Conservation (phyloP, 2,888 invertebrate genomes). For the Callyntrura guangdongensis region DNA sequence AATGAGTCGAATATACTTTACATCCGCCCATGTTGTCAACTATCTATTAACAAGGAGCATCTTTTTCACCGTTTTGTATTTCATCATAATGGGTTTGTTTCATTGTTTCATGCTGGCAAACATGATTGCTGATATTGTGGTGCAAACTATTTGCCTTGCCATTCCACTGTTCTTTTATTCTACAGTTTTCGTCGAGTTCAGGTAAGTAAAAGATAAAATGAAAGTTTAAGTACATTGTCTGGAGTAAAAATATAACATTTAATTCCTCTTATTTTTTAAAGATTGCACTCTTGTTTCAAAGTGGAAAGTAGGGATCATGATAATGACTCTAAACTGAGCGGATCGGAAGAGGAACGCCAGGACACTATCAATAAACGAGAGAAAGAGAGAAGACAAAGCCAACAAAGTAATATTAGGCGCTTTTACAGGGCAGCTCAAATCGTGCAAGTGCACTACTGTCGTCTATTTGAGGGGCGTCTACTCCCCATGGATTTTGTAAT, state of each 20-base stretch:
- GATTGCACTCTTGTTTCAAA: not conserved
- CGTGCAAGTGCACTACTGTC: not conserved
- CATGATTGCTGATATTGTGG: constrained; percentile 1
- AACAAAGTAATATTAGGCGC: not conserved
- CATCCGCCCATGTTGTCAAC: not conserved
- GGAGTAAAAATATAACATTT: not conserved
- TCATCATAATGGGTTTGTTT: not conserved
- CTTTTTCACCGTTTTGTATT: not conserved
- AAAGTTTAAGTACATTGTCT: constrained; percentile 10
- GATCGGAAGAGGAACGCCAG: no score
- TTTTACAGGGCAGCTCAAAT: constrained; percentile 14
- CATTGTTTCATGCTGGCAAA: constrained; percentile 1
- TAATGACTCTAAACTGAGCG: not conserved
- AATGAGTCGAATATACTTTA: not conserved
- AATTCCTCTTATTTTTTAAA: not conserved
- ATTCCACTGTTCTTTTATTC: not conserved
- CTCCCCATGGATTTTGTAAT: constrained; percentile 1
- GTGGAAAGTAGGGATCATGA: not conserved
- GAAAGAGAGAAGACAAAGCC: not conserved
- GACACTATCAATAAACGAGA: no score
- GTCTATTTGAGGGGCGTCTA: not conserved
- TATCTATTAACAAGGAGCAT: not conserved
- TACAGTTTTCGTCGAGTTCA: not conserved
- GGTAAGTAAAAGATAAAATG: not conserved
- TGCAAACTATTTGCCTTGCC: not conserved